Percentiles rank a stretch among this genome's conserved stretches.
Evolutionary conservation across 2,888 invertebrate species (phyloP).

Genomic region (Zootermopsis nevadensis): DNA sequence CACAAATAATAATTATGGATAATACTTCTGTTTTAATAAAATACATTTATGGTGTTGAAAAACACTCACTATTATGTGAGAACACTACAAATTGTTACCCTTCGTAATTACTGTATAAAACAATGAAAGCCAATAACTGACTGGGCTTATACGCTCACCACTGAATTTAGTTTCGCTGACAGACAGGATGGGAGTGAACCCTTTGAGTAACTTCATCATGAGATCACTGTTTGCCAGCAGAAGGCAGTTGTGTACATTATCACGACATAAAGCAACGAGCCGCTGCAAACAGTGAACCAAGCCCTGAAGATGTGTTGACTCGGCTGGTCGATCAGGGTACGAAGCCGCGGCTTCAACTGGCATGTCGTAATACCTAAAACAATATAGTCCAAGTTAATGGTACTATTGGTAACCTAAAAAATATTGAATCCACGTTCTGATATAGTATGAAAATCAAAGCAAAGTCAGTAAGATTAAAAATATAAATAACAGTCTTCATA

Average conservation of each 20-base stretch:
- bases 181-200: conserved; percentile 60
- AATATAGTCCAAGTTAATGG: not conserved
- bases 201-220: conserved; percentile 61
- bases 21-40: no score
- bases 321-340: conserved; percentile 26
- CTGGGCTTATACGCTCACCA: conserved; percentile 56
- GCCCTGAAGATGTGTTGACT: conserved; percentile 39
- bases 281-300: conserved; percentile 58
- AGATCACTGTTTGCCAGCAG: conserved; percentile 62
- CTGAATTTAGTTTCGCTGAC: conserved; percentile 58
- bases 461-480: no score
- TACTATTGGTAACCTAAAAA: not conserved
- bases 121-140: not conserved
- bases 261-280: conserved; percentile 61
- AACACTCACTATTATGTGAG: no score
- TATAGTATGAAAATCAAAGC: no score
- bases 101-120: no score
- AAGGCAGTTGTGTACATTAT: conserved; percentile 62
- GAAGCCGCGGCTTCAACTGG: not conserved
- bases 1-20: no score
- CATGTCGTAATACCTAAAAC: conserved; percentile 40
- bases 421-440: no score
- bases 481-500: no score
- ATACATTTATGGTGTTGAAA: no score
- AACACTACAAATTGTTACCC: no score